phyloP scores from a whole-genome alignment of 2,113 vertebrate species.

The Nibea coibor region DNA sequence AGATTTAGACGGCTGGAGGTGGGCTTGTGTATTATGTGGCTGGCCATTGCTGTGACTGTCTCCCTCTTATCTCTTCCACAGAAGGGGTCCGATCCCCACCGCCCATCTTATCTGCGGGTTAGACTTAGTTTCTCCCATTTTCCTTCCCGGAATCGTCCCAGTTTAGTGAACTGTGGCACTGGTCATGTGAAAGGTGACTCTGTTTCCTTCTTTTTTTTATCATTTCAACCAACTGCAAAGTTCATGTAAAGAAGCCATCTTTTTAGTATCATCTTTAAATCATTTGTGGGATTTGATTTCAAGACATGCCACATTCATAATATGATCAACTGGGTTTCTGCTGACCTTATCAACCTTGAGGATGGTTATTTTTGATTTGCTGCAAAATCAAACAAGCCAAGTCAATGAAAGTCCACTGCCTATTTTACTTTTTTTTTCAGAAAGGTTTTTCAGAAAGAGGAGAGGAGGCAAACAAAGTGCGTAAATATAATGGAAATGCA shows the following conservation, averaged over 20 bases:
- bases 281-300: slow-evolving; percentile 67
- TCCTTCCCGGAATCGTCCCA: slow-evolving; percentile 80
- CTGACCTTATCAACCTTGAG: slow-evolving; percentile 56
- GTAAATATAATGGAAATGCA: slow-evolving; percentile 36
- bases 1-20: slow-evolving; percentile 78
- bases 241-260: slow-evolving; percentile 52
- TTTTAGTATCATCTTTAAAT: slow-evolving; percentile 60
- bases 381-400: slow-evolving; percentile 25
- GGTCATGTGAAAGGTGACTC: slow-evolving; percentile 76
- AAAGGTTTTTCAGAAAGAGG: not conserved
- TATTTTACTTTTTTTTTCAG: slow-evolving; percentile 16
- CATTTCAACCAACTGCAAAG: slow-evolving; percentile 36
- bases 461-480: slow-evolving; percentile 11
- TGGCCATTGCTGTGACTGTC: slow-evolving; percentile 81
- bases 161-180: slow-evolving; percentile 55
- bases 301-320: slow-evolving; percentile 49
- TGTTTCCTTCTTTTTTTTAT: not conserved
- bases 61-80: slow-evolving; percentile 81
- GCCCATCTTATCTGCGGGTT: slow-evolving; percentile 71
- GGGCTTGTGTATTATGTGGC: slow-evolving; percentile 83
- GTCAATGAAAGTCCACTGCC: slow-evolving; percentile 29
- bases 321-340: slow-evolving; percentile 49
- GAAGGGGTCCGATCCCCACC: slow-evolving; percentile 65
- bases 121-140: slow-evolving; percentile 35
- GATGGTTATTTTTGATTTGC: slow-evolving; percentile 29